Percentiles rank a stretch among this genome's conserved stretches.
These are phyloP conservation scores for Machaerirhynchus nigripectus DNA, from an alignment of 2,113 vertebrate species.

Conservation along the genomic window DNA sequence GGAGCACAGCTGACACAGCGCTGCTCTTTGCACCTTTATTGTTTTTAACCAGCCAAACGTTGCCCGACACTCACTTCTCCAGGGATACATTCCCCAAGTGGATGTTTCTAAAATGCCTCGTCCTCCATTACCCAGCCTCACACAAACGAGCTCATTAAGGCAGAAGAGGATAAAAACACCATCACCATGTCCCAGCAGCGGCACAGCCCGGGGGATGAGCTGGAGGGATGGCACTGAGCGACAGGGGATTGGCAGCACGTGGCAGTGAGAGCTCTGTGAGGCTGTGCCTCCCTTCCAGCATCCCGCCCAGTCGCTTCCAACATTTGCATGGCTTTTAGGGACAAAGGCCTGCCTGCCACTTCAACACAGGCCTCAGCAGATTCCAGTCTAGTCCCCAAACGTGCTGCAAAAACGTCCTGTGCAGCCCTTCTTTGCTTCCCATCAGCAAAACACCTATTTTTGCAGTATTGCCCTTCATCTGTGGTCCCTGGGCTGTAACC, in stretches of 20 bases:
- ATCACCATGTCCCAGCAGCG: fast-evolving
- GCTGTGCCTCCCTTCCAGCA: neutral
- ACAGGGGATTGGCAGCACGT: neutral
- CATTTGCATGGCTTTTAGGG: neutral
- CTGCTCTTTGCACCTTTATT: neutral
- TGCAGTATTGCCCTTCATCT: neutral
- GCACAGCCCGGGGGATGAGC: neutral
- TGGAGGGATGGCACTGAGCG: neutral
- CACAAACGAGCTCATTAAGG: neutral
- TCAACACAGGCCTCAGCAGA: fast-evolving
- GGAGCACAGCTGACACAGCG: neutral
- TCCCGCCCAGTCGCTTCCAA: fast-evolving
- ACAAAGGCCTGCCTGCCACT: neutral
- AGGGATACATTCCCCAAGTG: neutral
- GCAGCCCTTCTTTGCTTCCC: neutral
- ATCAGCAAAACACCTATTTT: neutral
- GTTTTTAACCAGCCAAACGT: neutral
- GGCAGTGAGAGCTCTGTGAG: fast-evolving
- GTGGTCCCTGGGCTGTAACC: neutral
- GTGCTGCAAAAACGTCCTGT: neutral
- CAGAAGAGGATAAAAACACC: neutral
- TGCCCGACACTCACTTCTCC: neutral
- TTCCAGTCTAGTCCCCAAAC: neutral
- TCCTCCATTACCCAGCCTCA: neutral
- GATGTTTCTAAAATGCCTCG: neutral